phyloP scores from a whole-genome alignment of 2,113 vertebrate genomes.

The Thamnaconus septentrionalis region DNA sequence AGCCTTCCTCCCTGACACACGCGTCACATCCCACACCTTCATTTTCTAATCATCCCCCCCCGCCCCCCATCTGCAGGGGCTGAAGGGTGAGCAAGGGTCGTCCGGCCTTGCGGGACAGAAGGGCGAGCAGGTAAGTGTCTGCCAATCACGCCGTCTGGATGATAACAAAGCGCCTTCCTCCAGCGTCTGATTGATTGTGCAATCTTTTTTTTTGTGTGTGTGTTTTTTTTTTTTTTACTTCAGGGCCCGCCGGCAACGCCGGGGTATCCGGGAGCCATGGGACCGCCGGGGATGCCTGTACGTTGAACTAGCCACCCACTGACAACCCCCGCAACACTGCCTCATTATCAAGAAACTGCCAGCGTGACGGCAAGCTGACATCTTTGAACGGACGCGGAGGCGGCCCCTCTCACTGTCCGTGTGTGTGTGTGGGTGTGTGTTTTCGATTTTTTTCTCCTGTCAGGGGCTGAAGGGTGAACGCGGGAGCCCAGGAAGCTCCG shows the following conservation, averaged over 20 bases:
- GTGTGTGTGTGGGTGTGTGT: no score
- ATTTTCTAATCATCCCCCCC: constrained; percentile 34
- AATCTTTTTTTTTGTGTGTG: constrained; percentile 20
- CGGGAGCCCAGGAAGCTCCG: constrained; percentile 79
- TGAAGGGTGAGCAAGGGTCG: constrained; percentile 87
- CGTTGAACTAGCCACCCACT: constrained; percentile 50
- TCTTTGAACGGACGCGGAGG: constrained; percentile 5
- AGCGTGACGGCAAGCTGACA: constrained; percentile 18
- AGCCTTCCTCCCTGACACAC: constrained; percentile 7
- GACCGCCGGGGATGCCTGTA: constrained; percentile 88
- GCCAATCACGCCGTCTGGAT: constrained; percentile 17
- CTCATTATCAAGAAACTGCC: constrained; percentile 24
- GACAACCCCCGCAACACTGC: background rate
- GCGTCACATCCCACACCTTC: constrained; percentile 19
- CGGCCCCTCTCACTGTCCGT: background rate
- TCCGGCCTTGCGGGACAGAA: constrained; percentile 82
- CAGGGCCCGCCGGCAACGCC: constrained; percentile 88
- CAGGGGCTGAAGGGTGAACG: constrained; percentile 92
- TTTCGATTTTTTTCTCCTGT: background rate
- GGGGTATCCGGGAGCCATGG: constrained; percentile 88
- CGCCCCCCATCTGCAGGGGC: constrained; percentile 79
- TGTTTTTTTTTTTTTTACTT: constrained; percentile 11
- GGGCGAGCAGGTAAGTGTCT: constrained; percentile 85
- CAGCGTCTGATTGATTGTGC: constrained; percentile 29
- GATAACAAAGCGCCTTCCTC: constrained; percentile 17